Evolutionary conservation across 2,888 invertebrate species (phyloP).

Genomic region (Dilophus febrilis): DNA sequence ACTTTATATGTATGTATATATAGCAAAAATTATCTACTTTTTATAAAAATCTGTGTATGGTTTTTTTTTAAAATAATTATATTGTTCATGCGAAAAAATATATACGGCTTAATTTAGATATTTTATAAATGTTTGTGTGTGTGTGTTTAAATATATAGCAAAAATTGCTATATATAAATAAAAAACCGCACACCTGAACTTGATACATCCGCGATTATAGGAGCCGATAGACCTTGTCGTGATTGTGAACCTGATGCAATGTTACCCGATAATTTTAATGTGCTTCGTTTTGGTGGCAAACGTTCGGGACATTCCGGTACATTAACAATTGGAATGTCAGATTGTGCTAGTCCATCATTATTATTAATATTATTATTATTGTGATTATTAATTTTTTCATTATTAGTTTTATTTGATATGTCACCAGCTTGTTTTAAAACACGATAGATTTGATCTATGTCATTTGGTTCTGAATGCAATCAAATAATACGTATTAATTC

Average conservation of each 20-base stretch:
- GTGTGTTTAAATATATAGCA: too few species aligned
- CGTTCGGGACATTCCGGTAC: constrained; percentile 26
- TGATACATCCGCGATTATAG: constrained; percentile 32
- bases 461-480: constrained; percentile 16
- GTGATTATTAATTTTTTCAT: background rate
- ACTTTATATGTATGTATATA: too few species aligned
- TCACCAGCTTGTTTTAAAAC: constrained; percentile 89
- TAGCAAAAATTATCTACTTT: too few species aligned
- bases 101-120: too few species aligned
- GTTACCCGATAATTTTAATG: constrained; percentile 6
- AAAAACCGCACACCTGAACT: constrained; percentile 24
- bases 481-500: too few species aligned
- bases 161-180: too few species aligned
- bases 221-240: constrained; percentile 34
- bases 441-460: constrained; percentile 87
- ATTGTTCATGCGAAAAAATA: too few species aligned
- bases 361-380: background rate
- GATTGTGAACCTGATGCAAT: constrained; percentile 18
- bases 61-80: too few species aligned
- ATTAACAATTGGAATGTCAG: constrained; percentile 27
- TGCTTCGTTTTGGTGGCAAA: constrained; percentile 2
- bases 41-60: too few species aligned
- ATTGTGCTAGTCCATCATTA: background rate
- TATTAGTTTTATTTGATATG: constrained; percentile 40
- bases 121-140: too few species aligned